These are phyloP conservation scores for Myxocyprinus asiaticus DNA, from an alignment of 2,113 vertebrate genomes.

Conservation along the genomic window DNA sequence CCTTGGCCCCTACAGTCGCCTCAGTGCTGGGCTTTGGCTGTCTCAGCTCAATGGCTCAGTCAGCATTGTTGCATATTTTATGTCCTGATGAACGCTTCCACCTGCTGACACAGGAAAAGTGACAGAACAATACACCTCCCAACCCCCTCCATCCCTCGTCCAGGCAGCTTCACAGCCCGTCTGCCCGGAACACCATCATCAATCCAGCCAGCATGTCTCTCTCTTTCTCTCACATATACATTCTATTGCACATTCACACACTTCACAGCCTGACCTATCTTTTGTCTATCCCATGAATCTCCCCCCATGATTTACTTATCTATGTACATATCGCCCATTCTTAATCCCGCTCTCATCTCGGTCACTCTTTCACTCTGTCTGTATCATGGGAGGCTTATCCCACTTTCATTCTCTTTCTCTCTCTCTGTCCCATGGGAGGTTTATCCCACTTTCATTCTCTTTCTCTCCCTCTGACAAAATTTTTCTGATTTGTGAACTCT, in stretches of 20 bases:
- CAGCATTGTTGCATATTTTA: constrained; percentile 99
- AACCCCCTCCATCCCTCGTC: constrained; percentile 59
- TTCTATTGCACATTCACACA: constrained; percentile 59
- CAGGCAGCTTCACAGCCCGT: constrained; percentile 35
- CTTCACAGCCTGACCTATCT: constrained; percentile 40
- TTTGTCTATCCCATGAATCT: constrained; percentile 53
- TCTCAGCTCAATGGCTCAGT: constrained; percentile 90
- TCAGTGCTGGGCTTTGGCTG: constrained; percentile 72
- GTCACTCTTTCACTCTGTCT: constrained; percentile 43
- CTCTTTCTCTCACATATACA: constrained; percentile 48
- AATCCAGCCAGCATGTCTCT: constrained; percentile 77
- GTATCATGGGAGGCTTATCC: constrained; percentile 60
- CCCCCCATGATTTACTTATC: neutral
- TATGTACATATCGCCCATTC: neutral
- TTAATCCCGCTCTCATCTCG: constrained; percentile 29
- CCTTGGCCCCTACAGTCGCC: constrained; percentile 61
- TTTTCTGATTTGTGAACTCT: constrained; percentile 59
- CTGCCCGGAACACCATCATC: constrained; percentile 80
- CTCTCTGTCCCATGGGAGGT: constrained; percentile 54
- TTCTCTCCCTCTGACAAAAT: constrained; percentile 31
- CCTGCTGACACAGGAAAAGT: constrained; percentile 99
- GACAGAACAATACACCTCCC: constrained; percentile 90
- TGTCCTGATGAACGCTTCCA: constrained; percentile 95
- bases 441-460: constrained; percentile 56
- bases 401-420: constrained; percentile 45